Evolutionary conservation across 2,113 vertebrate species (phyloP).

Genomic region (Trogon melanurus): DNA sequence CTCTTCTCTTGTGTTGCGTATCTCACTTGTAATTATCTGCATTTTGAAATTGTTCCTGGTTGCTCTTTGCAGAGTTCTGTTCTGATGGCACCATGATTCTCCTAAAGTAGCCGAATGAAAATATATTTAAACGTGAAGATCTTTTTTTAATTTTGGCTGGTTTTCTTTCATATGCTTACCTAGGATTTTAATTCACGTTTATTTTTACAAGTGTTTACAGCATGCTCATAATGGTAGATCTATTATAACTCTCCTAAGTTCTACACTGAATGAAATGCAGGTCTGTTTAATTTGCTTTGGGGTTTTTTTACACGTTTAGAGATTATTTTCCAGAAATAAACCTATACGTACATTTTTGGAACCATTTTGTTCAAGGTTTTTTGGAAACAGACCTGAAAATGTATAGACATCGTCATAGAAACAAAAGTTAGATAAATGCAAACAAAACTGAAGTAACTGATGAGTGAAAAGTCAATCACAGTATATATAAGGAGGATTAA

Average conservation of each 20-base stretch:
- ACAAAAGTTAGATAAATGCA: not conserved
- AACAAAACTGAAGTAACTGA: not conserved
- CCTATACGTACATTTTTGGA: not conserved
- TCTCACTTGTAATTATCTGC: not conserved
- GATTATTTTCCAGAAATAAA: not conserved
- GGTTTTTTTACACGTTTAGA: fast-evolving
- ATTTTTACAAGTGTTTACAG: not conserved
- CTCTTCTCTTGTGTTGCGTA: not conserved
- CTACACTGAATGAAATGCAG: not conserved
- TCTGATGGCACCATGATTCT: not conserved
- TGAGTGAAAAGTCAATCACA: not conserved
- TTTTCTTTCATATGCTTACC: not conserved
- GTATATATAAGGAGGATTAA: not conserved
- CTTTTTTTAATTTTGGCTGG: not conserved
- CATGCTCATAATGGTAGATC: not conserved
- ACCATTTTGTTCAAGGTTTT: not conserved
- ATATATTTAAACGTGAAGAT: not conserved
- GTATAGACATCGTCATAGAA: not conserved
- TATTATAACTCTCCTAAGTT: not conserved
- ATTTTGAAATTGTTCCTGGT: not conserved
- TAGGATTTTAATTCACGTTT: not conserved
- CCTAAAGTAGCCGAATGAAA: not conserved
- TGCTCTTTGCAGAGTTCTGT: not conserved
- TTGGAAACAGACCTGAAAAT: not conserved
- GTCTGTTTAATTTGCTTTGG: not conserved